Evolutionary conservation across 1,140 invertebrate species (phyloP).

Genomic region (Melipona quadrifasciata): DNA sequence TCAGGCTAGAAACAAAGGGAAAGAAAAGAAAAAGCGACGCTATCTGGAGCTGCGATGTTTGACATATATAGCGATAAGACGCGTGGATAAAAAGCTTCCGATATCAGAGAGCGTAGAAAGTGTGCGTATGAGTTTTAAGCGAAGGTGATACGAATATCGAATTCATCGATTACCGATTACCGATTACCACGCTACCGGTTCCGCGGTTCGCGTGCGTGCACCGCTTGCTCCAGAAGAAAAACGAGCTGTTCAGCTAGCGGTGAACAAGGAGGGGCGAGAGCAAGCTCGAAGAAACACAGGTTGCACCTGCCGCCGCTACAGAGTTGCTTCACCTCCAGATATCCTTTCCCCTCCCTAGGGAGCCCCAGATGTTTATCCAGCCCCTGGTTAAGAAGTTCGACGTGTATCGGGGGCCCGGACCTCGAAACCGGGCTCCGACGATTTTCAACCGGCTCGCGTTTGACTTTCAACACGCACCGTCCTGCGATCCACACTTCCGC

Average conservation of each 20-base stretch:
- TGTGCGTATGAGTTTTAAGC: constrained; percentile 13
- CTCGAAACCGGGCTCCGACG: background rate
- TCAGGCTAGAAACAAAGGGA: background rate
- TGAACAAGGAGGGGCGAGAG: constrained; percentile 39
- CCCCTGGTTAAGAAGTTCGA: constrained; percentile 18
- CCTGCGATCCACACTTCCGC: background rate
- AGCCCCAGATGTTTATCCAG: constrained; percentile 29
- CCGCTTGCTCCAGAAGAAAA: constrained; percentile 47
- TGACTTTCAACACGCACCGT: constrained; percentile 3
- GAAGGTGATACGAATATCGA: constrained; percentile 52
- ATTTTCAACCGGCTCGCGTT: constrained; percentile 17
- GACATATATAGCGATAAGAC: constrained; percentile 35
- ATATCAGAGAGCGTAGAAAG: constrained; percentile 30
- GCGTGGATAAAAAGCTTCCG: constrained; percentile 6
- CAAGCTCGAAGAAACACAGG: constrained; percentile 45
- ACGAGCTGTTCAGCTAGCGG: constrained; percentile 46
- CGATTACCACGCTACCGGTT: constrained; percentile 49
- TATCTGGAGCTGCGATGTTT: constrained; percentile 26
- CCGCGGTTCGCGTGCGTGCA: constrained; percentile 27
- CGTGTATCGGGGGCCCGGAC: background rate
- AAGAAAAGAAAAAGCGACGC: background rate
- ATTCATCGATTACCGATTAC: constrained; percentile 54
- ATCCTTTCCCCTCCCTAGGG: constrained; percentile 37
- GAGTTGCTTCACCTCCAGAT: constrained; percentile 7
- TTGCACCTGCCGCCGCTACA: constrained; percentile 53